phyloP scores from a whole-genome alignment of 1,140 invertebrate genomes.

The Aphelinus certus region DNA sequence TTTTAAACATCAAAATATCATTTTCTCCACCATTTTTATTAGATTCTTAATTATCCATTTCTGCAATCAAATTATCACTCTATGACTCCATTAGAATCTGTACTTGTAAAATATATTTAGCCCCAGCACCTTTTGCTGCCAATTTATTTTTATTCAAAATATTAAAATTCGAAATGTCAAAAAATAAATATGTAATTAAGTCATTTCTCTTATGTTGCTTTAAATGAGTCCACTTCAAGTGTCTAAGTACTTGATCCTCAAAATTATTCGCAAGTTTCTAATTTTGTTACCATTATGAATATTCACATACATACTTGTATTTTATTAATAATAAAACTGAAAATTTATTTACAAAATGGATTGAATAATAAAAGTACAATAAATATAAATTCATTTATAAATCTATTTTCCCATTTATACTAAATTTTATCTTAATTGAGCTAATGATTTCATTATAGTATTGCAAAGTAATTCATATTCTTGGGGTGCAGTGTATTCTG shows the following conservation, averaged over 20 bases:
- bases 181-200: slow-evolving; percentile 17
- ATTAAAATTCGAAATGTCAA: too few relatives aligned
- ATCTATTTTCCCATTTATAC: slow-evolving; percentile 26
- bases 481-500: slow-evolving; percentile 75
- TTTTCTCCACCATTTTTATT: too few relatives aligned
- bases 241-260: slow-evolving; percentile 26
- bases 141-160: too few relatives aligned
- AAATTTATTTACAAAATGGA: slow-evolving; percentile 55
- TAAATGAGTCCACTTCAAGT: slow-evolving; percentile 37
- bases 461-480: slow-evolving; percentile 73
- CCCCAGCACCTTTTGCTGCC: too few relatives aligned
- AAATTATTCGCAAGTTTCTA: slow-evolving; percentile 39
- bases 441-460: slow-evolving; percentile 30
- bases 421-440: slow-evolving; percentile 26
- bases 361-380: slow-evolving; percentile 53
- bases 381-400: slow-evolving; percentile 53
- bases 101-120: too few relatives aligned
- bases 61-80: too few relatives aligned
- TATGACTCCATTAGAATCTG: too few relatives aligned
- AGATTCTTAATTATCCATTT: too few relatives aligned
- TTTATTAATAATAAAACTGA: slow-evolving; percentile 45
- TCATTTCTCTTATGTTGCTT: slow-evolving; percentile 35
- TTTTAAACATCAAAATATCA: too few relatives aligned
- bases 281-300: slow-evolving; percentile 47
- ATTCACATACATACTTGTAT: slow-evolving; percentile 38